phyloP scores from a whole-genome alignment of 2,888 invertebrate genomes.

The Brachypterus glaber region DNA sequence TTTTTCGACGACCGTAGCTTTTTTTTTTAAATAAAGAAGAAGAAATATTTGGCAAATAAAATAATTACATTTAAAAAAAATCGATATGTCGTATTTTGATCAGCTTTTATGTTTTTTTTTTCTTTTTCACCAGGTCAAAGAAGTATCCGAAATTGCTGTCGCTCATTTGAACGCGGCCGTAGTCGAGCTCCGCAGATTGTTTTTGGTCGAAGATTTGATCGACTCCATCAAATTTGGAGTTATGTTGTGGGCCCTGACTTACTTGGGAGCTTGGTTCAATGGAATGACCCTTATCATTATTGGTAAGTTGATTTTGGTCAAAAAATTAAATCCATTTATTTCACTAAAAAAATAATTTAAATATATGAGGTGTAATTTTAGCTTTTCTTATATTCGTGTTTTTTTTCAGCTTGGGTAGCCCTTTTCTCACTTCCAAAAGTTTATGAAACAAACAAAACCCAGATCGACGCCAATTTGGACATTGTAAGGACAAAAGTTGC shows the following conservation, averaged over 20 bases:
- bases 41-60: too few relatives aligned
- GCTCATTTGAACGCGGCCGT: constrained; percentile 77
- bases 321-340: too few relatives aligned
- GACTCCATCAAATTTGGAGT: constrained; percentile 94
- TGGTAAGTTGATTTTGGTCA: too few relatives aligned
- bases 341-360: neutral
- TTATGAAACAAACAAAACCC: constrained; percentile 88
- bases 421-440: constrained; percentile 94
- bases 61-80: too few relatives aligned
- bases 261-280: constrained; percentile 98
- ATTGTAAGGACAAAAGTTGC: constrained; percentile 78
- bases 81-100: too few relatives aligned
- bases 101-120: too few relatives aligned
- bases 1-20: too few relatives aligned
- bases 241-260: constrained; percentile 92
- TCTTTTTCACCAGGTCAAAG: too few relatives aligned
- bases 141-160: constrained; percentile 76
- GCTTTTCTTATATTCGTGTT: constrained; percentile 13
- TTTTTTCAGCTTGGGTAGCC: constrained; percentile 73
- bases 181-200: constrained; percentile 79
- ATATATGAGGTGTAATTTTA: too few relatives aligned
- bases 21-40: too few relatives aligned
- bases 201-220: constrained; percentile 93
- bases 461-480: constrained; percentile 85
- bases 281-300: constrained; percentile 97